Percentiles rank a stretch among this genome's conserved stretches.
These are phyloP conservation scores for Drosophila longiperda DNA, from an alignment of 2,888 invertebrate species.

Conservation along the genomic window DNA sequence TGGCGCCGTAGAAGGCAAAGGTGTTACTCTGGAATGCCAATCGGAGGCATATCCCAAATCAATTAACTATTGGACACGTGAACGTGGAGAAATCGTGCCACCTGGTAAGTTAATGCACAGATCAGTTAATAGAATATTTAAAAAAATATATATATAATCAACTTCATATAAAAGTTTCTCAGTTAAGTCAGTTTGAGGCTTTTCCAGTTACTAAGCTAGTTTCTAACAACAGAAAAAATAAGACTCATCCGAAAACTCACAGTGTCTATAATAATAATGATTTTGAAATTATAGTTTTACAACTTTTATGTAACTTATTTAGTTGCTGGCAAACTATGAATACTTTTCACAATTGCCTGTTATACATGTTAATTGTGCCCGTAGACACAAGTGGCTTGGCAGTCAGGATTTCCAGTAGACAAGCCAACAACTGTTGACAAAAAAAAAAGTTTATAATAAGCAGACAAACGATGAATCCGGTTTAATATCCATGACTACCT, in stretches of 20 bases:
- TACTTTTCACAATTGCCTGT: slow-evolving; percentile 10
- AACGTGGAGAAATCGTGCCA: slow-evolving; percentile 90
- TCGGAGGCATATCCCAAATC: slow-evolving; percentile 94
- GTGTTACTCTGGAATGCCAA: slow-evolving; percentile 91
- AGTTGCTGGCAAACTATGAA: background rate
- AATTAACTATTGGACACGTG: slow-evolving; percentile 93
- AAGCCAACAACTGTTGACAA: slow-evolving; percentile 53
- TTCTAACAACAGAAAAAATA: background rate
- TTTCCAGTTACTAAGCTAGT: background rate
- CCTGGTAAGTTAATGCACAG: slow-evolving; percentile 87
- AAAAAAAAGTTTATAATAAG: slow-evolving; percentile 82
- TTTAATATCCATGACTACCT: background rate
- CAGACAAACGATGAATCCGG: slow-evolving; percentile 59
- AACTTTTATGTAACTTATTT: background rate
- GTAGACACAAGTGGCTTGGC: background rate
- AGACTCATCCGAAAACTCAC: background rate
- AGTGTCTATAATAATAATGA: background rate
- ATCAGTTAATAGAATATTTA: background rate
- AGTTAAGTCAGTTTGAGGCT: background rate
- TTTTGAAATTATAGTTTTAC: background rate
- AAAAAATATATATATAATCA: too few species aligned
- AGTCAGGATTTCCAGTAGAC: slow-evolving; percentile 11
- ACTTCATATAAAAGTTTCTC: background rate
- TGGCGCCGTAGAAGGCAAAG: slow-evolving; percentile 91
- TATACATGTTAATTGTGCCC: slow-evolving; percentile 12